These are phyloP conservation scores for Ichneumon xanthorius DNA, from an alignment of 2,888 invertebrate genomes.

Conservation along the genomic window DNA sequence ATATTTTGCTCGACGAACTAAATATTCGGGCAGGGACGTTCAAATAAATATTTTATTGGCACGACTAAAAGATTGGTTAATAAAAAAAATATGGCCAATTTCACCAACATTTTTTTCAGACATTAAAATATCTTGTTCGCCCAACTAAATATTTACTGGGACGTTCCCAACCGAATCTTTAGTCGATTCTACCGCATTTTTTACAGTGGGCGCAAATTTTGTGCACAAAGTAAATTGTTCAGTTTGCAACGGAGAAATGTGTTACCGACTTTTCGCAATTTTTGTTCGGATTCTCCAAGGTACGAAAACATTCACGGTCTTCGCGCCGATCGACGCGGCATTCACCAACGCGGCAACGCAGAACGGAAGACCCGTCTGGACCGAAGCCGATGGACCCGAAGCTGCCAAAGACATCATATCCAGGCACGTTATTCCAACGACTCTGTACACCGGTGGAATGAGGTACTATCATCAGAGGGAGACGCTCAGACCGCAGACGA, in stretches of 20 bases:
- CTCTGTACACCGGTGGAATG: constrained; percentile 94
- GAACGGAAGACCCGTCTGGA: constrained; percentile 85
- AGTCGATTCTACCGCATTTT: too few species aligned
- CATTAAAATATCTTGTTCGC: too few species aligned
- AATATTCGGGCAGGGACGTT: too few species aligned
- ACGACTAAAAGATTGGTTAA: too few species aligned
- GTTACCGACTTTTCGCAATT: not conserved
- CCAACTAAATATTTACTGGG: too few species aligned
- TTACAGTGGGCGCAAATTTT: constrained; percentile 40
- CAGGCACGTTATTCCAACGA: constrained; percentile 91
- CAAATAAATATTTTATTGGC: too few species aligned
- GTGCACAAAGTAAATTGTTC: constrained; percentile 13
- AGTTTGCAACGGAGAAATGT: not conserved
- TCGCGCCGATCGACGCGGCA: constrained; percentile 94
- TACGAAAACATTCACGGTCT: constrained; percentile 93
- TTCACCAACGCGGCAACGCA: constrained; percentile 87
- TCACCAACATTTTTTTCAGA: too few species aligned
- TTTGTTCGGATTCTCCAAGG: constrained; percentile 85
- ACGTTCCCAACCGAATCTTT: too few species aligned
- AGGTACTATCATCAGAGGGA: constrained; percentile 94
- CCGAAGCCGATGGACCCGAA: constrained; percentile 81
- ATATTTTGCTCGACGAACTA: too few species aligned
- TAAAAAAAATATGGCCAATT: too few species aligned
- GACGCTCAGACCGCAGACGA: constrained; percentile 90
- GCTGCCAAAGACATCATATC: constrained; percentile 90